Percentiles rank a stretch among this genome's conserved stretches.
Conservation (phyloP, 1,140 invertebrate species). For the Drosophila pectinifera region DNA sequence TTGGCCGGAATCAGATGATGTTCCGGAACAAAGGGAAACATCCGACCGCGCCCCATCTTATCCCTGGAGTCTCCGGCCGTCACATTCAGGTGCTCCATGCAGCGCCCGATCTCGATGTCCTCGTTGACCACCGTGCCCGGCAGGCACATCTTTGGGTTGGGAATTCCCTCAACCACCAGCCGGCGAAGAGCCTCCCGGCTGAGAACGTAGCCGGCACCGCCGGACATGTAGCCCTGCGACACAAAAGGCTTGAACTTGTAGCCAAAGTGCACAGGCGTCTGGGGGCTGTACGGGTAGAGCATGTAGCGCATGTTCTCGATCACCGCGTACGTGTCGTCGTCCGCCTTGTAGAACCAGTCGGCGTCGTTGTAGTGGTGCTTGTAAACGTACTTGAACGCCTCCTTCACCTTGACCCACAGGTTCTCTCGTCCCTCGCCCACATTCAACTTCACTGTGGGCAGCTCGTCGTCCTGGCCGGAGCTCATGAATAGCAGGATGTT, state of each 20-base stretch:
- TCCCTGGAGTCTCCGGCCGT: slow-evolving; percentile 94
- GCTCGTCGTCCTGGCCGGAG: slow-evolving; percentile 88
- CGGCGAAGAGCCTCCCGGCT: slow-evolving; percentile 90
- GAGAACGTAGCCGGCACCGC: slow-evolving; percentile 95
- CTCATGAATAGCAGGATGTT: slow-evolving; percentile 96
- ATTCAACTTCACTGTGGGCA: slow-evolving; percentile 89
- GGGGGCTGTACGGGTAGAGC: slow-evolving; percentile 90
- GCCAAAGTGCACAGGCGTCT: slow-evolving; percentile 93
- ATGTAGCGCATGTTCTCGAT: slow-evolving; percentile 96
- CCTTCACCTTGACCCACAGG: slow-evolving; percentile 97
- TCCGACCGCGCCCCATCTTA: slow-evolving; percentile 92
- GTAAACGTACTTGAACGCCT: slow-evolving; percentile 95
- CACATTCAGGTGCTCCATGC: slow-evolving; percentile 94
- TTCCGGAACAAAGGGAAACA: slow-evolving; percentile 95
- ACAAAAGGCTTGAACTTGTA: slow-evolving; percentile 91
- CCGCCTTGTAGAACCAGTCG: slow-evolving; percentile 97
- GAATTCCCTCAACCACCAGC: slow-evolving; percentile 90
- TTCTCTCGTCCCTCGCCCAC: slow-evolving; percentile 94
- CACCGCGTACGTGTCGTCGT: slow-evolving; percentile 97
- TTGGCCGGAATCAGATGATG: slow-evolving; percentile 47
- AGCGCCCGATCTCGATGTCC: slow-evolving; percentile 97
- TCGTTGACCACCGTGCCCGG: slow-evolving; percentile 90
- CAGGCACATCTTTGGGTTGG: slow-evolving; percentile 89
- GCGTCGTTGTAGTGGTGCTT: slow-evolving; percentile 91
- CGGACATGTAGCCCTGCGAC: slow-evolving; percentile 95